Base-by-base conservation (phyloP, 2,888 invertebrate genomes). In the Torymus aiolomorphi region DNA sequence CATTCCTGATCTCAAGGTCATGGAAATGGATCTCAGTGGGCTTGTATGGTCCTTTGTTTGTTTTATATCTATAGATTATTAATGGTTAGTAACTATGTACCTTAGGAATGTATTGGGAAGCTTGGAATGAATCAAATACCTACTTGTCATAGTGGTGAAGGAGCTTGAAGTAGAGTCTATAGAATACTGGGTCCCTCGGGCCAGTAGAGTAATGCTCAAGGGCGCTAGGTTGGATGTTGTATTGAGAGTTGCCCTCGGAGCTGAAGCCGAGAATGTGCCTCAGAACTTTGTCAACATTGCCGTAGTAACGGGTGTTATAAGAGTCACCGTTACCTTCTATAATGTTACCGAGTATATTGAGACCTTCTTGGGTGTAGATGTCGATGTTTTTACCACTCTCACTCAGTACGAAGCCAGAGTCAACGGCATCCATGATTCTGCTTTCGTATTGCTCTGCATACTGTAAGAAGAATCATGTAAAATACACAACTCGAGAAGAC, bases 121-220 rank as follows among this genome's bases (percentile, higher is more conserved):
- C 8, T 42, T 42, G 8, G 8, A 42, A 42, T 42, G 42, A 42
- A 42, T 42, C 42, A 10, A 42, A 42, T 10, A 77, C 76, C 61
- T 73, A 88, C 88, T 83, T 86, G 65, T 84, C 20, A 31, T 87
- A 92, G 62, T 92, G 91, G 77, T 92, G 88, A 69, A 92, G 86
- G 80, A 95, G 91, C 79, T 93, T 93, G 88, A 94, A 93, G 87
- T 94, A 94, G 80, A 95, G 90, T 83, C 93, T 92, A 88, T 94
- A 95, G 92, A 95, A 95, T 65, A 94, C 92, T 42, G 95, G 95
- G 87, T 95, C 95, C 83, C 95, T 94, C 83, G 94, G 90, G 84
- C 93, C 92, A 3, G 95, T 94, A 86, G 93, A 93, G 86, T 93
- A 93, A 82, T 92, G 91, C 85, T 94, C 93, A 82, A 94, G 89